Percentiles rank a stretch among this genome's conserved stretches.
phyloP scores from a whole-genome alignment of 2,888 invertebrate species.

The Petrolisthes cinctipes region DNA sequence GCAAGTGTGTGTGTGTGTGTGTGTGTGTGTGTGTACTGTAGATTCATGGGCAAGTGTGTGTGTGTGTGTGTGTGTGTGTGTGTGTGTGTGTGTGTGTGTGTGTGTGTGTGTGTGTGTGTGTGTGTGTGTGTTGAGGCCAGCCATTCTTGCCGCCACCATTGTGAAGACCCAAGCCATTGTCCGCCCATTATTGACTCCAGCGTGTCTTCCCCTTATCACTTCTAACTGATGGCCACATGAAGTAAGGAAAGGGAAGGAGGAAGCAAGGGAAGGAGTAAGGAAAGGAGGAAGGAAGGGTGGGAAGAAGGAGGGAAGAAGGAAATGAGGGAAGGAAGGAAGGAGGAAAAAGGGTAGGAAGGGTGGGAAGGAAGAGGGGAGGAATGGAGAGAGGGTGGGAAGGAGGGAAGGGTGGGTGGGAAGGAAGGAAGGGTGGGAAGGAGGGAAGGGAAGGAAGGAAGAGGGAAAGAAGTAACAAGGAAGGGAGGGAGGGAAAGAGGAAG shows the following conservation, averaged over 20 bases:
- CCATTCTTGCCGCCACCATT: slow-evolving; percentile 6
- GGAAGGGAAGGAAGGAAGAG: neutral
- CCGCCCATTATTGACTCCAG: slow-evolving; percentile 1
- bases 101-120: neutral
- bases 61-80: slow-evolving; percentile 8
- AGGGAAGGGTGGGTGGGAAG: neutral
- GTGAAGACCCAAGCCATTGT: neutral
- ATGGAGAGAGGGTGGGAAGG: neutral
- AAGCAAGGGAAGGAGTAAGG: neutral
- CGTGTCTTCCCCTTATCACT: slow-evolving; percentile 6
- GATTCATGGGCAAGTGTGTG: too few species aligned
- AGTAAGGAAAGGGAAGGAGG: neutral
- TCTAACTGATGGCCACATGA: neutral
- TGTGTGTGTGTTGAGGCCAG: neutral
- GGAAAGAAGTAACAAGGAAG: neutral
- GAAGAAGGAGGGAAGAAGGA: neutral
- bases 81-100: neutral
- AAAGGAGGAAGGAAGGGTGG: too few species aligned
- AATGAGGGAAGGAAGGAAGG: neutral
- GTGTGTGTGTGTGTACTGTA: too few species aligned
- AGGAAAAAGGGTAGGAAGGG: neutral
- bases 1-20: too few species aligned
- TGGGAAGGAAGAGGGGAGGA: neutral
- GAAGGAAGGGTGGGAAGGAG: neutral
- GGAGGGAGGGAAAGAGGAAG: neutral